phyloP scores from a whole-genome alignment of 2,113 vertebrate genomes.

The Oenanthe oenanthe region DNA sequence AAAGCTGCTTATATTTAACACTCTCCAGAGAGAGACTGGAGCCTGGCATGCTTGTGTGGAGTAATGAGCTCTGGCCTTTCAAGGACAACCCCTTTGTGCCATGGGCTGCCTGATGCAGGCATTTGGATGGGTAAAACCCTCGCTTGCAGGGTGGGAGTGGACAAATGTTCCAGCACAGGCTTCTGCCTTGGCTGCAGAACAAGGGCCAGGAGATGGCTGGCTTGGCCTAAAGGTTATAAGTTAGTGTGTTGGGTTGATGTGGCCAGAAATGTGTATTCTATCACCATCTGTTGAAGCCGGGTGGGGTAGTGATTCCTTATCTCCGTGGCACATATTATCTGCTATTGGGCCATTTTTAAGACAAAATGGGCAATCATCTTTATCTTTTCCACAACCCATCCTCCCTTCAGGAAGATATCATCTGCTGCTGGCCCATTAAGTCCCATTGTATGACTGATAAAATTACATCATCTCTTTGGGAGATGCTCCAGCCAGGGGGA shows the following conservation, averaged over 20 bases:
- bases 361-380: too few species aligned
- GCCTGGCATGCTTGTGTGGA: not conserved
- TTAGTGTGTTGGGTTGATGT: not conserved
- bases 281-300: too few species aligned
- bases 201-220: fast-evolving
- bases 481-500: too few species aligned
- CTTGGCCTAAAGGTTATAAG: not conserved
- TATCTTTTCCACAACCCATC: too few species aligned
- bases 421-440: too few species aligned
- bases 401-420: too few species aligned
- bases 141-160: fast-evolving
- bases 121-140: not conserved
- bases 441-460: too few species aligned
- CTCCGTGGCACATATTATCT: too few species aligned
- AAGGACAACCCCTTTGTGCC: not conserved
- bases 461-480: too few species aligned
- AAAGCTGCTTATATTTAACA: conserved; percentile 12
- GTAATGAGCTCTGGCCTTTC: not conserved
- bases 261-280: too few species aligned
- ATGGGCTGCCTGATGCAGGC: not conserved
- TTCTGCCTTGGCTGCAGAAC: not conserved
- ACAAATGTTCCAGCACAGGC: not conserved
- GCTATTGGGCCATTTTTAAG: too few species aligned
- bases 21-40: not conserved
- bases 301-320: too few species aligned